Evolutionary conservation across 2,888 invertebrate genomes (phyloP), one percentile per base, ranked within the genome.

Genomic region (Scaptodrosophila latifasciaeformis): DNA sequence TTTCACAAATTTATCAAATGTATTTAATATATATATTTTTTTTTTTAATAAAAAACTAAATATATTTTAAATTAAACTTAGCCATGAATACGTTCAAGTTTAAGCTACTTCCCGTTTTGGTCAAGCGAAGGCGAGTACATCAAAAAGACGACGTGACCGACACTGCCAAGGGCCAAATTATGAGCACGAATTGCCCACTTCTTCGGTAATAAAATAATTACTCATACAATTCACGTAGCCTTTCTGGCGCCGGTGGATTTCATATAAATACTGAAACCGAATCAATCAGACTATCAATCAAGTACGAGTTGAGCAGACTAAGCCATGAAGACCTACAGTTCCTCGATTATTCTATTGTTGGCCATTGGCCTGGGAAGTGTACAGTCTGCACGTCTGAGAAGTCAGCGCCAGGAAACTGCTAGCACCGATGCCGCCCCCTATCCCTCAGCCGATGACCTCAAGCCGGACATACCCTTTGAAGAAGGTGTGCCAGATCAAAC

Each of bases 361-460:
- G 57, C 48, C 6, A 6, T 62, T 0, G 49, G 50, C 2, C 5
- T 18, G 12, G 34, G 12, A 9, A 5, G 4, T 5, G 61, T 51
- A 2, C 34, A 37, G 13, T 46, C 58, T 5, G 45, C 51, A 37
- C 6, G 12, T 6, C 9, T 45, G 34, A 12, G 35, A 1, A 49
- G 42, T 12, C 49, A 49, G 3, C 31, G 30, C 2, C 49, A 49
- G 35, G 29, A 49, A 15, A 0, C 24, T 2, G 40, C 40, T 2
- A 15, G 12, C 5, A 1, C 34, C 6, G 34, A 2, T 9, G 34
- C 58, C 2, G 62, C 67, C 37, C 72, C 40, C 1, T 78, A 78
- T 45, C 78, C 75, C 6, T 63, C 72, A 7, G 78, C 78, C 4
- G 66, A 66, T 17, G 78, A 78, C 24, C 35, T 78, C 6, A 77